These are phyloP conservation scores for Pteronotus mesoamericanus DNA, from an alignment of 2,797 vertebrate genomes.

Conservation along the genomic window DNA sequence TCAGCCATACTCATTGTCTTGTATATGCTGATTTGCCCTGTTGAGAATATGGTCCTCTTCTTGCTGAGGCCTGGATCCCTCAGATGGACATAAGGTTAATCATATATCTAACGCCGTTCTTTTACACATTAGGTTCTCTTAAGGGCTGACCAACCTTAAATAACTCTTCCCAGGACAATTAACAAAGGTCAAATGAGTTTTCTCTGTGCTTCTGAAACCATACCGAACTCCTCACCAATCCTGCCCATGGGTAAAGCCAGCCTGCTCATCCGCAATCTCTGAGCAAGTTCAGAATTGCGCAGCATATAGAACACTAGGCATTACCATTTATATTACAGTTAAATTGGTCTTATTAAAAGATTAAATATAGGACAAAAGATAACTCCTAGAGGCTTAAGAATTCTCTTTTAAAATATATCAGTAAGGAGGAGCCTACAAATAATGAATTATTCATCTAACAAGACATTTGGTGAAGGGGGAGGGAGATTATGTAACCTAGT, in stretches of 20 bases:
- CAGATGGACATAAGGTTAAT: neutral
- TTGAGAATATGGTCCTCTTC: neutral
- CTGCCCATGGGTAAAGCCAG: neutral
- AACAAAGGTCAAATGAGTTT: neutral
- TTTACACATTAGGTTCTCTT: neutral
- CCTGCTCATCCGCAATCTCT: neutral
- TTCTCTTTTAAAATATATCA: constrained; percentile 45
- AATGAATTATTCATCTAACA: constrained; percentile 21
- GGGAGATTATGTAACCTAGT: constrained; percentile 30
- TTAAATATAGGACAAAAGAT: constrained; percentile 66
- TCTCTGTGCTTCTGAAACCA: neutral
- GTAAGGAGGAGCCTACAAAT: constrained; percentile 12
- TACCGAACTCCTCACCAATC: neutral
- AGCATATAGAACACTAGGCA: constrained; percentile 43
- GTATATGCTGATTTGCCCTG: neutral
- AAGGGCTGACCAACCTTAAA: neutral
- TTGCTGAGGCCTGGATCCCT: neutral
- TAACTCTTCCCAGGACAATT: neutral
- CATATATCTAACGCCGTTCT: neutral
- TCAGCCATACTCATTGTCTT: neutral
- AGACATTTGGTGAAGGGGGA: neutral
- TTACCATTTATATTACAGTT: constrained; percentile 59
- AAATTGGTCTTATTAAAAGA: constrained; percentile 75
- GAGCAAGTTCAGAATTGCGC: constrained; percentile 73
- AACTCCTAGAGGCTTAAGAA: constrained; percentile 57